phyloP scores from a whole-genome alignment of 2,888 invertebrate species.

The Mactromeris polynyma region DNA sequence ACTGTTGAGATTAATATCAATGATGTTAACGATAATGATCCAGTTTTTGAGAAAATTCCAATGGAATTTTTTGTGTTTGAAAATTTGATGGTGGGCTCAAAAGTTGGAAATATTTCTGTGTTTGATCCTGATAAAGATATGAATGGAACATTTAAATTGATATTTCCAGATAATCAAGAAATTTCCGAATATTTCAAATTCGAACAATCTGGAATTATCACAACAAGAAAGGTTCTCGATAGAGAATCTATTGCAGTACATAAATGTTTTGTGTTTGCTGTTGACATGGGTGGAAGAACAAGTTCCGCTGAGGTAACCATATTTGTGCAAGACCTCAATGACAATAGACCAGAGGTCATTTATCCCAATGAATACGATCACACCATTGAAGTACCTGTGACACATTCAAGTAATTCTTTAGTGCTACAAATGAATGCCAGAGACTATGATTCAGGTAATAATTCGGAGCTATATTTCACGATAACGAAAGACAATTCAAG shows the following conservation, averaged over 20 bases:
- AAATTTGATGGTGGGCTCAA: constrained; percentile 67
- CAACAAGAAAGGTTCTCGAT: constrained; percentile 75
- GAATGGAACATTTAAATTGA: constrained; percentile 74
- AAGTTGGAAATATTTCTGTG: constrained; percentile 76
- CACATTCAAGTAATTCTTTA: constrained; percentile 58
- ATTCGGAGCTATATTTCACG: constrained; percentile 74
- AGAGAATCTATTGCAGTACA: constrained; percentile 73
- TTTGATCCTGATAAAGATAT: constrained; percentile 76
- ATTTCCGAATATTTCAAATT: constrained; percentile 64
- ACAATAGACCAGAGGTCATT: constrained; percentile 80
- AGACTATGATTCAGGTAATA: constrained; percentile 78
- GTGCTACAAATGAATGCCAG: constrained; percentile 71
- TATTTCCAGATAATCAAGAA: constrained; percentile 53
- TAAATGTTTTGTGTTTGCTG: constrained; percentile 77
- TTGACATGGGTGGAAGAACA: constrained; percentile 79
- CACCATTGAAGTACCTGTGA: constrained; percentile 66
- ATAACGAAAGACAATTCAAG: constrained; percentile 73
- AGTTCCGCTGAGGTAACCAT: constrained; percentile 77
- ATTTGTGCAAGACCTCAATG: constrained; percentile 81
- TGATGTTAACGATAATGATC: constrained; percentile 81
- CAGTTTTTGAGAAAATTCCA: constrained; percentile 70
- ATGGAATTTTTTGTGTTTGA: constrained; percentile 75
- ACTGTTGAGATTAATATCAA: constrained; percentile 76
- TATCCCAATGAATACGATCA: constrained; percentile 77
- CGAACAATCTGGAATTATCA: constrained; percentile 65